Conservation (phyloP, 2,113 vertebrate species). For the Polyodon spathula region DNA sequence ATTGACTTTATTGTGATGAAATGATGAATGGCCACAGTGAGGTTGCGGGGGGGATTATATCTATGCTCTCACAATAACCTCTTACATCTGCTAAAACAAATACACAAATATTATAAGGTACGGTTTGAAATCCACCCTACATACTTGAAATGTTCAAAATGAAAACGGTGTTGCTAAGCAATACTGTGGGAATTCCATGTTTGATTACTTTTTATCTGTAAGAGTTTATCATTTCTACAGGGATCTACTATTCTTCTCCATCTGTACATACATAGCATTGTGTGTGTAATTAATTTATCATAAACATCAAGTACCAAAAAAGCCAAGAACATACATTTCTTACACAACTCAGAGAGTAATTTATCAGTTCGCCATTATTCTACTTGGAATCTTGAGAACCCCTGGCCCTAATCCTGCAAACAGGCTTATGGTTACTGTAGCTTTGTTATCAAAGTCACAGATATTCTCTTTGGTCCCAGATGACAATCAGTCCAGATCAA, state of each 20-base stretch:
- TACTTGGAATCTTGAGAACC: neutral
- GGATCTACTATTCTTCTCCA: neutral
- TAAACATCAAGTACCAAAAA: neutral
- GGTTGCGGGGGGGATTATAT: no score
- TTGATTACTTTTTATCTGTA: no score
- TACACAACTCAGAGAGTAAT: neutral
- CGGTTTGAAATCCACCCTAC: no score
- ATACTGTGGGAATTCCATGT: no score
- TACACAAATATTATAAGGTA: no score
- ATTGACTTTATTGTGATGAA: no score
- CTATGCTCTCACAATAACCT: no score
- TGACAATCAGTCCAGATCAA: constrained; percentile 20
- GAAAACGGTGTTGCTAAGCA: no score
- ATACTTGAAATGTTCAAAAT: no score
- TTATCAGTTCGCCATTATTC: constrained; percentile 2
- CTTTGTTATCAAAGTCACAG: constrained; percentile 11
- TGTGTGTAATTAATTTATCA: neutral
- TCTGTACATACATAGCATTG: neutral
- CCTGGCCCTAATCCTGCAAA: neutral
- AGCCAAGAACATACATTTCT: neutral
- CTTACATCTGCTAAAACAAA: no score
- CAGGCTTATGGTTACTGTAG: constrained; percentile 13
- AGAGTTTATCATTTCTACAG: neutral
- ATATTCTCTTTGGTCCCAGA: constrained; percentile 15
- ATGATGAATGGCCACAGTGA: no score